Percentiles rank a stretch among this genome's conserved stretches.
Conservation (phyloP, 2,888 invertebrate genomes). For the Eupeodes luniger region DNA sequence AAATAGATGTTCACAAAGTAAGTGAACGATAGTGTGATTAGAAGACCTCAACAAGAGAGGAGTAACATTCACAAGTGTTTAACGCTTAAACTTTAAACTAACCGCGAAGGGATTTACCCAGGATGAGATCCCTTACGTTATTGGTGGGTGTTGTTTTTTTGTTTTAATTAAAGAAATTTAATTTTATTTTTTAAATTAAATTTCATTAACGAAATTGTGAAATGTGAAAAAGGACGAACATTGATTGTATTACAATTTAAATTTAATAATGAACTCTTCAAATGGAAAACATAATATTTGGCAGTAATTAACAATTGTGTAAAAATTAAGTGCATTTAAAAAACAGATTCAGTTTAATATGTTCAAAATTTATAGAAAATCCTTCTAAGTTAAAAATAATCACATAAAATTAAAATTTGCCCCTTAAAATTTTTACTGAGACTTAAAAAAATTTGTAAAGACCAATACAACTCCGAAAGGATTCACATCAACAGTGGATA, state of each 20-base stretch:
- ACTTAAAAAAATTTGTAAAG: too few species aligned
- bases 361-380: too few species aligned
- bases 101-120: constrained; percentile 82
- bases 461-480: too few species aligned
- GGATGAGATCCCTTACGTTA: constrained; percentile 84
- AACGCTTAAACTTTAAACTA: constrained; percentile 78
- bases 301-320: too few species aligned
- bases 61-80: constrained; percentile 80
- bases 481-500: too few species aligned
- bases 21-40: constrained; percentile 83
- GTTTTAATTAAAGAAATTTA: background rate
- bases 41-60: constrained; percentile 83
- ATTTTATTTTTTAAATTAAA: background rate
- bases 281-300: too few species aligned
- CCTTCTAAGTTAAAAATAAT: too few species aligned
- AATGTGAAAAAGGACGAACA: constrained; percentile 20
- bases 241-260: background rate
- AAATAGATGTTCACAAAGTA: constrained; percentile 83
- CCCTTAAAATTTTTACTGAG: too few species aligned
- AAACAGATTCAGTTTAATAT: too few species aligned
- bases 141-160: constrained; percentile 82
- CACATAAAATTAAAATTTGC: too few species aligned
- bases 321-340: too few species aligned
- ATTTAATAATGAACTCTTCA: too few species aligned
- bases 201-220: constrained; percentile 7